A percentile compares a stretch with the other conserved stretches of the same genome.
These are phyloP conservation scores for Miichthys miiuy DNA, from an alignment of 2,797 vertebrate genomes.

Conservation along the genomic window DNA sequence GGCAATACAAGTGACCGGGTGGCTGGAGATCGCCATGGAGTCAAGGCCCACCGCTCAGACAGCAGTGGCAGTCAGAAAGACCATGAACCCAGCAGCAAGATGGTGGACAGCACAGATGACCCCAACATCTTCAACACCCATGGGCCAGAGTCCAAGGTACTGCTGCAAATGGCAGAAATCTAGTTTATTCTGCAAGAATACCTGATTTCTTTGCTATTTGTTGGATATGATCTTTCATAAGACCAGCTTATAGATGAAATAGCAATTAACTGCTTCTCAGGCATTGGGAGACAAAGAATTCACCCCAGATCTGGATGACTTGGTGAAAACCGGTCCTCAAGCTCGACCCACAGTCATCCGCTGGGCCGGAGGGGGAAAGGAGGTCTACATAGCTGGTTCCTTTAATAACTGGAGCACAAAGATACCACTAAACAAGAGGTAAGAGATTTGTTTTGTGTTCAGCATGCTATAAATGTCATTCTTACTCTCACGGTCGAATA, in stretches of 20 bases:
- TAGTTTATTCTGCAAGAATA: background rate
- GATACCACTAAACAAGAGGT: constrained; percentile 99
- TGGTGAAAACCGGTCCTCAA: constrained; percentile 90
- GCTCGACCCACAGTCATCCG: constrained; percentile 97
- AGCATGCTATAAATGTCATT: background rate
- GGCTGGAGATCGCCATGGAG: constrained; percentile 91
- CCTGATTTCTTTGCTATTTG: background rate
- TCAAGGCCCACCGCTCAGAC: constrained; percentile 91
- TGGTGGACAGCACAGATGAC: constrained; percentile 97
- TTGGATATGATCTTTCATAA: background rate
- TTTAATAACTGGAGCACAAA: constrained; percentile 97
- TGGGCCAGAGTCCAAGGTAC: constrained; percentile 91
- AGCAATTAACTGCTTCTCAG: constrained; percentile 58
- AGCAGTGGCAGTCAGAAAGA: constrained; percentile 89
- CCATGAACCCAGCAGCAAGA: constrained; percentile 89
- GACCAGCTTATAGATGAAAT: background rate
- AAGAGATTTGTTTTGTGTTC: background rate
- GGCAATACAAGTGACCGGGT: constrained; percentile 95
- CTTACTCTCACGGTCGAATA: background rate
- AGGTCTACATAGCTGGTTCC: constrained; percentile 96
- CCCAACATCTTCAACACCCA: constrained; percentile 94
- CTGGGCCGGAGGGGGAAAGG: constrained; percentile 96
- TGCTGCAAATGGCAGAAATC: background rate
- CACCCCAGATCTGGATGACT: constrained; percentile 91
- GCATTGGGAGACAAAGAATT: constrained; percentile 90